Conservation (phyloP, 2,888 invertebrate species). For the Zygothrica quintamaculata region DNA sequence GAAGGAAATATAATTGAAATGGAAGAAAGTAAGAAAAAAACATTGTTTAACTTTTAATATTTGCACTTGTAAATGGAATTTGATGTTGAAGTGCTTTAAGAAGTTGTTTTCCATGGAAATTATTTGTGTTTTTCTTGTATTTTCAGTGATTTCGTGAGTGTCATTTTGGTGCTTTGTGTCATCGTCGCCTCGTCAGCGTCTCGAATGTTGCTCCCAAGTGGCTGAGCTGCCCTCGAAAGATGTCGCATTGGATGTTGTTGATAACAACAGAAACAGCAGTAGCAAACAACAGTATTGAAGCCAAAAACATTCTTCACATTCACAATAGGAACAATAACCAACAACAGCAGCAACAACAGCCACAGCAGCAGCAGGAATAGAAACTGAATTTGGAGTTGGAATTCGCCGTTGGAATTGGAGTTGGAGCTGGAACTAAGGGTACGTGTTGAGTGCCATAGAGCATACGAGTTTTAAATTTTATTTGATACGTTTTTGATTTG, state of each 20-base stretch:
- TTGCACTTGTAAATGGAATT: slow-evolving; percentile 33
- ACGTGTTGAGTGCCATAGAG: slow-evolving; percentile 68
- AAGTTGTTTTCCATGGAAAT: slow-evolving; percentile 17
- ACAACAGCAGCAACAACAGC: background rate
- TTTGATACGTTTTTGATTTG: slow-evolving; percentile 78
- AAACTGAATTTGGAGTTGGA: background rate
- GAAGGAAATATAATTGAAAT: background rate
- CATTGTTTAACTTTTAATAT: slow-evolving; percentile 1
- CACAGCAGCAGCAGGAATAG: slow-evolving; percentile 13
- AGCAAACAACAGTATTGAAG: slow-evolving; percentile 1
- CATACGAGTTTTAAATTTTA: slow-evolving; percentile 64
- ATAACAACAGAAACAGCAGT: slow-evolving; percentile 15
- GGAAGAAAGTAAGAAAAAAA: background rate
- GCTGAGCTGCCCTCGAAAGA: slow-evolving; percentile 21
- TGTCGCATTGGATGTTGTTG: slow-evolving; percentile 18
- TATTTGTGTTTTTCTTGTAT: slow-evolving; percentile 6
- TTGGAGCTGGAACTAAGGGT: no score
- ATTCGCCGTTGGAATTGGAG: slow-evolving; percentile 13
- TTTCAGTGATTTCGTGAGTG: slow-evolving; percentile 3
- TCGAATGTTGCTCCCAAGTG: slow-evolving; percentile 51
- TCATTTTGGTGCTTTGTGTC: slow-evolving; percentile 30
- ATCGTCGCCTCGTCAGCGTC: slow-evolving; percentile 39
- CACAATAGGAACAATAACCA: slow-evolving; percentile 20
- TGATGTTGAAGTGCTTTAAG: slow-evolving; percentile 28
- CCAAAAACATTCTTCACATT: slow-evolving; percentile 26